Evolutionary conservation across 2,113 vertebrate species (phyloP), one percentile per base, ranked within the genome.

Genomic region (Poeciliopsis prolifica): DNA sequence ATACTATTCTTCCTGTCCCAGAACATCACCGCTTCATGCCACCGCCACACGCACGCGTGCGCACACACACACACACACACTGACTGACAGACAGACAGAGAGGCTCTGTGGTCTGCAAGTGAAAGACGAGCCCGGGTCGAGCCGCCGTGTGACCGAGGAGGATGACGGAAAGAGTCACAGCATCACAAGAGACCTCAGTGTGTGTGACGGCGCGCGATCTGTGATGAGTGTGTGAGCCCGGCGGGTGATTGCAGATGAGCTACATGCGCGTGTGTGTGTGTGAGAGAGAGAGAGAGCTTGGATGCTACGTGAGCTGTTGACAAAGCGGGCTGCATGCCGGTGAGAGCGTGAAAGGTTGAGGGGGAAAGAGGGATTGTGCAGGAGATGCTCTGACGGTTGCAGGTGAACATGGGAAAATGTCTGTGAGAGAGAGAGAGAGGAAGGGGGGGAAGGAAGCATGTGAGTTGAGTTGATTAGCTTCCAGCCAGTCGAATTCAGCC

Each of bases 1-100:
- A 92, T 92, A 82, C 85, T 92, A 60, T 91, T 94, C 83, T 95
- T 94, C 90, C 92, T 94, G 92, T 95, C 94, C 94, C 94, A 95
- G 86, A 95, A 95, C 94, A 95, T 95, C 92, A 93, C 93, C 90
- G 89, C 88, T 81, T 94, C 93, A 92, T 91, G 79, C 91, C 92
- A 85, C 81, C 70, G 35, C 44, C 86, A 87, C 86, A 85, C 89
- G 84, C 30, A 4, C 30, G 3, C 30, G 30, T 4, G 30, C 29
- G 74, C 89, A 84, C 83, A 68, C 87, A 86, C 82, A 70, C 72
- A 82, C 89, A 77, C 44, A 80, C 72, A 74, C 80, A 83, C 84
- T 76, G 73, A 58, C 68, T 12, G 80, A 81, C 13, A 9, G 86
- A 81, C 13, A 9, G 86, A 64, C 58, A 22, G 73, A 83, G 30